Base-by-base conservation (phyloP, 2,113 vertebrate species). In the Octodon degus region DNA sequence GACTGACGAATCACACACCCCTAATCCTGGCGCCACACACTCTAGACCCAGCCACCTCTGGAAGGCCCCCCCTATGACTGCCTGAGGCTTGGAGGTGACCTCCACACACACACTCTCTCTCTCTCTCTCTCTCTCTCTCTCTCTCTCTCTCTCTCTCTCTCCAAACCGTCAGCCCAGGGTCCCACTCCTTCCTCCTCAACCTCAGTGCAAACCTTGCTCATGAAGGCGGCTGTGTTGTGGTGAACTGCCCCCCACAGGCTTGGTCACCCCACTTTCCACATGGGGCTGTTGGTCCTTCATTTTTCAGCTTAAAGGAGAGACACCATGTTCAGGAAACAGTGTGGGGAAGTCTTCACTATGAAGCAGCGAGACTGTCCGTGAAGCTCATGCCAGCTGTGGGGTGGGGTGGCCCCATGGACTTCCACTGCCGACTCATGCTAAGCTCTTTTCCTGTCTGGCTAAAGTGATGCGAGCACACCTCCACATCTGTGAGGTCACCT, bases 341-440 rank as follows among this genome's bases (percentile, higher is more conserved):
- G 58, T 34, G 60, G 92, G 40, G 50, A 82, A 88, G 74, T 60
- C 3, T 87, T 96, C 47, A 40, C 60, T 58, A 34, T 5, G 7
- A 82, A 77, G 37, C 37, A 88, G 30, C 12, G 86, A 82, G 60
- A 50, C 47, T 37, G 16, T 65, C 70, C 27, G 92, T 84, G 50
- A 94, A 40, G 10, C 16, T 94, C 86, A 72, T 93, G 87, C n/a
- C 34, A 65, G 68, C 30, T 92, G 65, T 89, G 93, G 53, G 17
- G 10, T 76, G 72, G 50, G 47, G 86, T 32, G 76, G 11, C 91
- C 55, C 37, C 60, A 87, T 65, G 55, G 88, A 63, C 24, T 81
- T 20, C 12, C 30, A 70, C 63, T 74, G 19, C 24, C 2, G 53
- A 58, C 55, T 16, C 55, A 58, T 17, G 16, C 55, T 58, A 16